A percentile compares a stretch with the other conserved stretches of the same genome.
Conservation (phyloP, 2,797 vertebrate genomes). For the Phaenicophaeus curvirostris region DNA sequence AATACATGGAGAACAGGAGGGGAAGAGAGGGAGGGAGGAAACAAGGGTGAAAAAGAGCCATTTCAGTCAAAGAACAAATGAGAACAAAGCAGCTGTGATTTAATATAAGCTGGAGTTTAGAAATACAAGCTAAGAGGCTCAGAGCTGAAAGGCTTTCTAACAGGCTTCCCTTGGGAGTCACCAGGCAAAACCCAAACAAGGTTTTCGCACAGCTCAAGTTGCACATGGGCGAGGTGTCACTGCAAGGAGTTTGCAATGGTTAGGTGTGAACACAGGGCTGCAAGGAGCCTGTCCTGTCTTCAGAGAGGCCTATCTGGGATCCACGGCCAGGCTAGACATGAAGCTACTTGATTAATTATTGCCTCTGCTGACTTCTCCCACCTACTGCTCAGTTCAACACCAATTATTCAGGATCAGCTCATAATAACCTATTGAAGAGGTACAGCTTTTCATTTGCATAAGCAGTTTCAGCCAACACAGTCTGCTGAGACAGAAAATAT, state of each 20-base stretch:
- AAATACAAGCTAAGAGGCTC: constrained; percentile 14
- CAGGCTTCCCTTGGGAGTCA: constrained; percentile 29
- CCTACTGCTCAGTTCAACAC: constrained; percentile 36
- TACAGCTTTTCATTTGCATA: constrained; percentile 63
- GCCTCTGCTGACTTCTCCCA: constrained; percentile 51
- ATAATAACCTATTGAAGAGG: constrained; percentile 50
- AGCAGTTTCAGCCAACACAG: constrained; percentile 61
- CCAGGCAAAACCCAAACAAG: constrained; percentile 9
- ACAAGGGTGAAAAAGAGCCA: neutral
- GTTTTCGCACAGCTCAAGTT: neutral
- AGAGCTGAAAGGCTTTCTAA: neutral
- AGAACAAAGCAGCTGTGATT: constrained; percentile 39
- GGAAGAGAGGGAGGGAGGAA: neutral
- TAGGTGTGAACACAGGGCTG: neutral
- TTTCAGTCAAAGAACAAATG: neutral
- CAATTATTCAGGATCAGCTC: constrained; percentile 41
- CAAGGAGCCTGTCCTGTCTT: neutral
- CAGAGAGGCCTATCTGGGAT: neutral
- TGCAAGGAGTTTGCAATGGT: neutral
- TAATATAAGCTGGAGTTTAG: constrained; percentile 31
- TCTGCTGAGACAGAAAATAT: constrained; percentile 56
- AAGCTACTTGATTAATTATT: constrained; percentile 54
- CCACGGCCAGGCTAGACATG: neutral
- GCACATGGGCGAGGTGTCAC: neutral
- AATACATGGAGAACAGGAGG: neutral